phyloP scores from a whole-genome alignment of 2,113 vertebrate species.

The Odontophorus gujanensis region DNA sequence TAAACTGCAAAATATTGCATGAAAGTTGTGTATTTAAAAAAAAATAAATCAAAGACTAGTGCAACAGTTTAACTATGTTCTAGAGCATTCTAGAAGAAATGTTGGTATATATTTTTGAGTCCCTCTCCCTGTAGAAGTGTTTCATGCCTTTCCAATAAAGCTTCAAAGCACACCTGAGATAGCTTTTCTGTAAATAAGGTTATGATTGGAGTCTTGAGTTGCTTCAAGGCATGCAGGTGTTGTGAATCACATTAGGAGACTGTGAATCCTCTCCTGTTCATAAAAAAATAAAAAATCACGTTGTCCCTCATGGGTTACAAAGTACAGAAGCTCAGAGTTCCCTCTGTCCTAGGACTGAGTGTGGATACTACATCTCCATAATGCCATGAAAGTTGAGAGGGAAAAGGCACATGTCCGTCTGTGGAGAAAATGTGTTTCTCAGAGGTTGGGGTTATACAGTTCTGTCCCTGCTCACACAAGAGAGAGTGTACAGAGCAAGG shows the following conservation, averaged over 20 bases:
- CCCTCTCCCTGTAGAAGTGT: neutral
- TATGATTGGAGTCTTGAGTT: neutral
- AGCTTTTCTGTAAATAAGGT: neutral
- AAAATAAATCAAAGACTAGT: neutral
- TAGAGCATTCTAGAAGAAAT: neutral
- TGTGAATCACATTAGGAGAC: neutral
- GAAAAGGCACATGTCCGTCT: neutral
- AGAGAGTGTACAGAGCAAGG: neutral
- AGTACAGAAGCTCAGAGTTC: neutral
- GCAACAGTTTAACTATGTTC: neutral
- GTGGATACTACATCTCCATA: too few species aligned
- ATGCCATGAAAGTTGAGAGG: fast-evolving
- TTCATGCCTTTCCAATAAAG: neutral
- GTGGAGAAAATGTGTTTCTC: neutral
- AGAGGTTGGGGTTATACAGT: neutral
- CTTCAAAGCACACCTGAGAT: neutral
- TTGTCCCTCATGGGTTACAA: neutral
- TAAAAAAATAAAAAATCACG: neutral
- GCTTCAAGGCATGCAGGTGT: neutral
- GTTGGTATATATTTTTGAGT: neutral
- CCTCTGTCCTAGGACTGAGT: neutral
- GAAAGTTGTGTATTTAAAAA: neutral
- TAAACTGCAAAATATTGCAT: fast-evolving
- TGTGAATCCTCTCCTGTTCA: neutral
- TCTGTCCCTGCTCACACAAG: neutral